phyloP scores from a whole-genome alignment of 2,797 vertebrate species.

The Falco peregrinus region DNA sequence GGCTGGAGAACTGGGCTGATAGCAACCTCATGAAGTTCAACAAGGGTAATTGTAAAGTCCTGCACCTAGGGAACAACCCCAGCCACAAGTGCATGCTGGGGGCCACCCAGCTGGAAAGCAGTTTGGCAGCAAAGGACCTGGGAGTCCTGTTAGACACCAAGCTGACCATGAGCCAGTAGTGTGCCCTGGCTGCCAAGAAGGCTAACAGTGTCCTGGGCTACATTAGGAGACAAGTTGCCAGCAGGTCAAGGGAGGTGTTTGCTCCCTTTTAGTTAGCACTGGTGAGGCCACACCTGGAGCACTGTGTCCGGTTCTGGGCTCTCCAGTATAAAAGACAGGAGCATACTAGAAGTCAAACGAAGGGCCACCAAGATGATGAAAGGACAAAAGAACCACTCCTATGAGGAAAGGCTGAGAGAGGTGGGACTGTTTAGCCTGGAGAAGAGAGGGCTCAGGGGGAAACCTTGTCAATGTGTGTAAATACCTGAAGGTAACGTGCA shows the following conservation, averaged over 20 bases:
- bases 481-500: neutral
- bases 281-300: neutral
- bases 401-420: neutral
- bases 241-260: neutral
- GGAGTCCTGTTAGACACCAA: neutral
- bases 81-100: neutral
- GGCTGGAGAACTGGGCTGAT: neutral
- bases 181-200: neutral
- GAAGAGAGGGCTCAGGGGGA: accelerated
- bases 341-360: neutral
- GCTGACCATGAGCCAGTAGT: neutral
- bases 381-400: neutral
- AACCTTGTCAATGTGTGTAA: neutral
- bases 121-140: neutral
- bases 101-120: neutral
- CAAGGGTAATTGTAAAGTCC: neutral
- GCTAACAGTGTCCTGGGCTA: neutral
- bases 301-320: neutral
- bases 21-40: neutral
- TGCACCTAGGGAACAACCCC: neutral
- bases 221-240: neutral
- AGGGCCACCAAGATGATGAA: neutral
- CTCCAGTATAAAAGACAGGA: accelerated
- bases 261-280: neutral
- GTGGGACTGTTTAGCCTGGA: neutral